Conservation (phyloP, 2,113 vertebrate species). For the Solea senegalensis region DNA sequence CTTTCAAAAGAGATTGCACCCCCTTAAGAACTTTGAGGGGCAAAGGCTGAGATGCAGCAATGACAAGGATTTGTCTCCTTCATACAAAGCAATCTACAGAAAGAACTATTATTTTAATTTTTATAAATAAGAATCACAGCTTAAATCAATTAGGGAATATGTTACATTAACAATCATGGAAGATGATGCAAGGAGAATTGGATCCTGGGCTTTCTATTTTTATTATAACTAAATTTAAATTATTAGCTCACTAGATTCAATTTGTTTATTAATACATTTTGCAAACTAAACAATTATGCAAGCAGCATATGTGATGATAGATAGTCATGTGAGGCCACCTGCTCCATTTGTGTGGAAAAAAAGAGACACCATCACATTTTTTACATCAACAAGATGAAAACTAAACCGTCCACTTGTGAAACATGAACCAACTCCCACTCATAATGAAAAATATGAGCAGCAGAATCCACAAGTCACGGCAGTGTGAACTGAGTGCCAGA, state of each 20-base stretch:
- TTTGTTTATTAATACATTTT: too few relatives aligned
- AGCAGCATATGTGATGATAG: neutral
- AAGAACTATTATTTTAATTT: too few relatives aligned
- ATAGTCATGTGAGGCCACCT: constrained; percentile 4
- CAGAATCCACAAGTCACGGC: constrained; percentile 29
- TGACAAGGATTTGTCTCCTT: constrained; percentile 45
- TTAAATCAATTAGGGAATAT: too few relatives aligned
- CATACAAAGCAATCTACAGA: constrained; percentile 3
- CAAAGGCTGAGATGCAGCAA: constrained; percentile 58
- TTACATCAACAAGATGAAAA: neutral
- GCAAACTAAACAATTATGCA: neutral
- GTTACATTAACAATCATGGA: too few relatives aligned
- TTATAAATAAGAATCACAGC: too few relatives aligned
- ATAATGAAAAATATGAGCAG: constrained; percentile 13
- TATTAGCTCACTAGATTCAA: too few relatives aligned
- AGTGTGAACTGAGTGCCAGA: neutral
- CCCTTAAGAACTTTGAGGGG: constrained; percentile 10
- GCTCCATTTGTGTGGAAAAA: neutral
- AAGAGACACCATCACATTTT: neutral
- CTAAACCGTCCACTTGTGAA: neutral
- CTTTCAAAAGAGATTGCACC: constrained; percentile 61
- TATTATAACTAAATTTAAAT: too few relatives aligned
- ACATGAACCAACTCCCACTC: constrained; percentile 2
- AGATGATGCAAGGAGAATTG: too few relatives aligned
- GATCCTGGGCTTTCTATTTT: too few relatives aligned